Base-by-base conservation (phyloP, 2,888 invertebrate species). In the Ormyrus labotus region DNA sequence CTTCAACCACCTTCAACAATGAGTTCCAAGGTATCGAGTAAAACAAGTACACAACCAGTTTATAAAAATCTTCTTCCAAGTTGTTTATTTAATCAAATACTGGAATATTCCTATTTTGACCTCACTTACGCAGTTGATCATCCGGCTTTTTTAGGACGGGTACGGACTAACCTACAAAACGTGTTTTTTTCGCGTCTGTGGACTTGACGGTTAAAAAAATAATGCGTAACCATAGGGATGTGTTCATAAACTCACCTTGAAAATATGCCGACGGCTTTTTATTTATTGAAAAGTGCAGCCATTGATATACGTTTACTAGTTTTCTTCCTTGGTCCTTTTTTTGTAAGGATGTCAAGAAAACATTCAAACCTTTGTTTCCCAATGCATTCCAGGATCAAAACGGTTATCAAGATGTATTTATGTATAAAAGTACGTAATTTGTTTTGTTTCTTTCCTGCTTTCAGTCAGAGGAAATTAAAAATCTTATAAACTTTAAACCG, bases 101-200 rank as follows among this genome's bases (percentile, higher is more conserved):
- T 60, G 63, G 34, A n/a, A 13, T 45, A 67, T 19, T 58, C 55
- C 63, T 57, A 48, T n/a, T 76, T n/a, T 11, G 19, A 48, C 53
- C 19, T 19, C 19, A 19, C 19, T 19, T 58, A 64, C 34, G 10
- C 48, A 61, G 65, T 19, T 64, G 68, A 58, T 57, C 47, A 63
- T 73, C 64, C 78, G 79, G 47, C 11, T 69, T 61, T 68, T 79
- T 61, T 65, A 70, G 55, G 3, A 19, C 45, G 53, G 53, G 13
- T 45, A 67, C n/a, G 75, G 19, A 67, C 64, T 80, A 80, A 80
- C 80, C 80, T 80, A 80, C n/a, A 80, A 80, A 80, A 75, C 19
- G 19, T 67, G 64, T 68, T 70, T 73, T 75, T 75, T 65, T 75
- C 80, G 71, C 80, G 70, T 71, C 75, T 80, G 67, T 47, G 64